Percentiles rank a stretch among this genome's conserved stretches.
These are phyloP conservation scores for Catharus bicknelli DNA, from an alignment of 2,113 vertebrate species.

Conservation along the genomic window DNA sequence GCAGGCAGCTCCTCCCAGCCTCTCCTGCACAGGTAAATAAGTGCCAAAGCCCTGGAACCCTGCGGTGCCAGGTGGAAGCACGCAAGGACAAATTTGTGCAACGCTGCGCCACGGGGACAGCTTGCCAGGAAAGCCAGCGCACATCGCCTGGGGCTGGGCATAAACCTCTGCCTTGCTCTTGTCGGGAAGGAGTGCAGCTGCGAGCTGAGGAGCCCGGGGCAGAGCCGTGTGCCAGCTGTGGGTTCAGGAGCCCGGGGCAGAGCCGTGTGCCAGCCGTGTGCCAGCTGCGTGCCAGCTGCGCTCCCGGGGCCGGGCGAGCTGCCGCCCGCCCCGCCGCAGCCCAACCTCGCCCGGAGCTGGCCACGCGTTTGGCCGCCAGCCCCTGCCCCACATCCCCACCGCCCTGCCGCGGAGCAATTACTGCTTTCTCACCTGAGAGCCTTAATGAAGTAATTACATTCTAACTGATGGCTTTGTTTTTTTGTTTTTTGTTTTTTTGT, in stretches of 20 bases:
- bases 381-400: background rate
- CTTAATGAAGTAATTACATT: background rate
- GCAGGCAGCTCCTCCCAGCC: background rate
- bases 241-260: background rate
- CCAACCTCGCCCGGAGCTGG: background rate
- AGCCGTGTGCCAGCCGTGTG: background rate
- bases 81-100: background rate
- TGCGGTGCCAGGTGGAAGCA: background rate
- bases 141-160: background rate
- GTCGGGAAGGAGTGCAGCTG: background rate
- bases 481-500: no score
- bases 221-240: background rate
- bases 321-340: accelerated
- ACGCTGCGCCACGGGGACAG: background rate
- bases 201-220: background rate
- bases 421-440: background rate
- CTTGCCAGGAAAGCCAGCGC: background rate
- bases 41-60: background rate
- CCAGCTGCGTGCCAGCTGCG: background rate
- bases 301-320: background rate
- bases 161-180: background rate
- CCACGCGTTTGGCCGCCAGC: background rate
- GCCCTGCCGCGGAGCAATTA: background rate
- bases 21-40: background rate
- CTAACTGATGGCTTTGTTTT: background rate